Evolutionary conservation across 2,888 invertebrate species (phyloP), one percentile per base, ranked within the genome.

Genomic region (Boloria selene): DNA sequence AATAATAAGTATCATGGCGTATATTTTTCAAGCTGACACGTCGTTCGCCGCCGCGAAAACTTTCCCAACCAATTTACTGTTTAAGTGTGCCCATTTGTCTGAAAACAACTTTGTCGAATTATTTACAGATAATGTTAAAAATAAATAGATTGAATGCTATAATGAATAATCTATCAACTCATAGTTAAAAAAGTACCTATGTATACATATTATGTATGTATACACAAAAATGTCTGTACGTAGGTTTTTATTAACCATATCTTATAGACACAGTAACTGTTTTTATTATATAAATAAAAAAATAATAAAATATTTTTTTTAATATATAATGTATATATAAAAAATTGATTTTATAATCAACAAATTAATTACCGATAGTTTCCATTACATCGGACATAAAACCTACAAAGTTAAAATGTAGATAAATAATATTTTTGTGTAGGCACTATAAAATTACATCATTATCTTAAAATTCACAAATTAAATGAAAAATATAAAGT

Each of bases 41-140:
- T 70, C 74, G 64, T 70, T 68, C 64, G 58, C 62, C 71, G 76
- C 75, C 76, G 70, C 70, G 52, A 74, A 86, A 87, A 78, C 84
- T 87, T 84, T 75, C 75, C 70, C 72, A 85, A 79, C 81, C 84
- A 87, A 87, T 87, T 86, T 84, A 79, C 82, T 79, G 78, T 81
- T 83, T 87, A 86, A 87, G 84, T 80, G 82, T 74, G 44, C 77
- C 74, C 82, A 87, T 86, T 86, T 86, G 84, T 86, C 85, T 76
- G 74, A 68, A 70, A 69, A 65, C 47, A 45, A 53, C 47, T 52
- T 51, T 22, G 17, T 5, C 2, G 18, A 61, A 42, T 61, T 49
- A 59, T 59, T 59, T 49, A 49, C 31, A 38, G 59, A 59, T 49
- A 16, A 58, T 58, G 31, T 31, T 26, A 16, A 58, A 47, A 49